Conservation (phyloP, 1,140 invertebrate genomes). For the Hylaeus volcanicus region DNA sequence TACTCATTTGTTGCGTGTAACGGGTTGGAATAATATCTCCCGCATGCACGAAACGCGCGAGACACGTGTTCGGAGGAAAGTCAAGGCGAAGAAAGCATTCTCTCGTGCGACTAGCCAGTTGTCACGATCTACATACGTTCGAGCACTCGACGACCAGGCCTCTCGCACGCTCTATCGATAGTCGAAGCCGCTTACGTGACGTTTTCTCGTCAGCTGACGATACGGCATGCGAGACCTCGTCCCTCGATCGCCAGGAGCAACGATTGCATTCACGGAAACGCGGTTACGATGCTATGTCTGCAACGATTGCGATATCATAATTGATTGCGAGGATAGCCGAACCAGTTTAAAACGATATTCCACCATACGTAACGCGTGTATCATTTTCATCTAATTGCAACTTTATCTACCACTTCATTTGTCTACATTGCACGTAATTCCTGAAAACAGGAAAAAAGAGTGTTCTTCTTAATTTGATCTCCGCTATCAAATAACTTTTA, state of each 20-base stretch:
- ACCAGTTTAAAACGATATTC: neutral
- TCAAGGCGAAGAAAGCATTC: constrained; percentile 3
- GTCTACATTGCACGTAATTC: too few species aligned
- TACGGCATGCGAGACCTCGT: constrained; percentile 9
- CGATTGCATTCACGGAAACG: constrained; percentile 11
- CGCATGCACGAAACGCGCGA: too few species aligned
- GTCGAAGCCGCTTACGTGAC: constrained; percentile 40
- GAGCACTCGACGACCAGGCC: neutral
- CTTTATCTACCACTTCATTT: too few species aligned
- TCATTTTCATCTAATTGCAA: too few species aligned
- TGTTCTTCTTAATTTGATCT: too few species aligned
- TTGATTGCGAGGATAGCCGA: neutral
- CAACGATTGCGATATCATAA: neutral
- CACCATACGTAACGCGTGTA: too few species aligned
- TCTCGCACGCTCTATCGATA: constrained; percentile 44
- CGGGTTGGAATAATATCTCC: neutral
- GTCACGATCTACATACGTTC: constrained; percentile 23
- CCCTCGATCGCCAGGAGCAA: neutral
- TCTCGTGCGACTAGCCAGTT: neutral
- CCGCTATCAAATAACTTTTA: too few species aligned
- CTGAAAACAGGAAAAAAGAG: too few species aligned
- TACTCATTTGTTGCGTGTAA: neutral
- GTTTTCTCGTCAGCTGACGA: constrained; percentile 36
- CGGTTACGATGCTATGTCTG: neutral
- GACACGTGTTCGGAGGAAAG: neutral